Evolutionary conservation across 1,140 invertebrate genomes (phyloP).

Genomic region (Amphibalanus amphitrite): DNA sequence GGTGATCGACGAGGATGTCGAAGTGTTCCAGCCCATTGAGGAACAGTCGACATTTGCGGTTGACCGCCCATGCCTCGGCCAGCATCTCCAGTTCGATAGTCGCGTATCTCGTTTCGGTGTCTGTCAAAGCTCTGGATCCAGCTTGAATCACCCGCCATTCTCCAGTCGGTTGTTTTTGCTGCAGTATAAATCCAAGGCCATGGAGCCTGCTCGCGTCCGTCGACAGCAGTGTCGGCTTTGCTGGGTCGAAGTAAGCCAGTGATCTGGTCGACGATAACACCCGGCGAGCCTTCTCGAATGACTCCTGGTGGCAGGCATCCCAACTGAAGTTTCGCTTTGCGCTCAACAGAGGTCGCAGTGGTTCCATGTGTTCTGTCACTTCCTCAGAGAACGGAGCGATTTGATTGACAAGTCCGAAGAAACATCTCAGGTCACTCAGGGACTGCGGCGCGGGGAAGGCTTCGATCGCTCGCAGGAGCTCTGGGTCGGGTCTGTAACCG

Average conservation of each 20-base stretch:
- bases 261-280: background rate
- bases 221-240: background rate
- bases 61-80: slow-evolving; percentile 17
- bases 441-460: slow-evolving; percentile 5
- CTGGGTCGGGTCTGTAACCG: slow-evolving; percentile 3
- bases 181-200: slow-evolving; percentile 1
- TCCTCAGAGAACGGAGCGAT: slow-evolving; percentile 6
- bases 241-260: slow-evolving; percentile 3
- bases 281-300: background rate
- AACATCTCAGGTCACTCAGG: slow-evolving; percentile 3
- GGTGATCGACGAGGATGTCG: slow-evolving; percentile 14
- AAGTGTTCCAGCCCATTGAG: slow-evolving; percentile 15
- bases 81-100: slow-evolving; percentile 16
- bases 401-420: slow-evolving; percentile 11
- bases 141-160: background rate
- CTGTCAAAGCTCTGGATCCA: slow-evolving; percentile 15
- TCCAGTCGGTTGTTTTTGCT: slow-evolving; percentile 4
- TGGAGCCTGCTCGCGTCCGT: background rate
- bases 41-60: slow-evolving; percentile 17
- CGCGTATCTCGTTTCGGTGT: slow-evolving; percentile 16
- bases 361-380: background rate
- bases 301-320: background rate
- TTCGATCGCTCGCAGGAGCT: background rate
- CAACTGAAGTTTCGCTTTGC: background rate
- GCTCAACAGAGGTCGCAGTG: slow-evolving; percentile 4